Base-by-base conservation (phyloP, 2,888 invertebrate genomes). In the Erpobdella octoculata region DNA sequence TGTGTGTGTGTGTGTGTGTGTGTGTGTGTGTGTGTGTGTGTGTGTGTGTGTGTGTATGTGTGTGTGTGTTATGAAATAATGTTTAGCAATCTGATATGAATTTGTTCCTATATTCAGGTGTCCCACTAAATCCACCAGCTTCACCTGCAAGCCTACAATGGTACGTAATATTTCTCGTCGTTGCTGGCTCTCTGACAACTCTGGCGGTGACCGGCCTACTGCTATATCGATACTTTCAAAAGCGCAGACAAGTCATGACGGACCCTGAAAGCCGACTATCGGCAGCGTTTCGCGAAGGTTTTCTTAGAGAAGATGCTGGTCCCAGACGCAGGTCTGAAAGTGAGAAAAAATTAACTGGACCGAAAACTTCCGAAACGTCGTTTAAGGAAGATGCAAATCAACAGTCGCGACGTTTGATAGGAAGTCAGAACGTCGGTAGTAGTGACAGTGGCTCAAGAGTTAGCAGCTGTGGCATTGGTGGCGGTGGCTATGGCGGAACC, bases 211-310 rank as follows among this genome's bases (percentile, higher is more conserved):
- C 35, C 25, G 62, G 9, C n/a, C 33, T 35, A 6, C 31, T 35
- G 12, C 8, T 62, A 8, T 62, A 28, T 15, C 28, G 35, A 36
- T 31, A 28, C 5, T n/a, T 69, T 12, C n/a, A 28, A 21, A 48
- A 88, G 71, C 86, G 88, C 18, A 85, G 88, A 64, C 83, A 86
- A 70, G 83, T 84, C 75, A 82, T 84, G 76, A 82, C 25, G 31
- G 38, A 78, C 71, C 78, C 79, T 25, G 79, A 79, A 70, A 79
- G 77, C 73, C 75, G 80, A 12, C 78, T 82, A 37, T 81, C 81
- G 9, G 78, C 80, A 31, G 82, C 81, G 71, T 81, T 81, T 68
- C 81, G 80, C 73, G 81, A 80, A 68, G 81, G 81, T 6, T 78
- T 82, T n/a, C 79, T 80, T 72, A 46, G 64, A 35, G 71, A 73